Evolutionary conservation across 2,888 invertebrate genomes (phyloP), one percentile per base, ranked within the genome.

Genomic region (Rambutsinella grinnellia): DNA sequence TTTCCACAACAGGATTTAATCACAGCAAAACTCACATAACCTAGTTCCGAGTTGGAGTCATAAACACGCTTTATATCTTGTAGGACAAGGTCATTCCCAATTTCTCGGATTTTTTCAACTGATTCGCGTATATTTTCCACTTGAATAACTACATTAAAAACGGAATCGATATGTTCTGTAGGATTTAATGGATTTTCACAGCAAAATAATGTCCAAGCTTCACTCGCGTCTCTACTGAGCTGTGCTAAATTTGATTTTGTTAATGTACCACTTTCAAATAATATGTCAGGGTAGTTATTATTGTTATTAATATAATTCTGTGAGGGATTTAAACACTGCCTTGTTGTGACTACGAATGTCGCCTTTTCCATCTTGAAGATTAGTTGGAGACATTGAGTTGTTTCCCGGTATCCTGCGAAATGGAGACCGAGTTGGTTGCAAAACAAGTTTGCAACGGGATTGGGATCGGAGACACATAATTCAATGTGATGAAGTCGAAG

Each of bases 1-100:
- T 88, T 87, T 0, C 87, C 88, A 60, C 87, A 85, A 78, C 86
- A 85, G 8, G 88, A 87, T 63, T 85, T 85, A 3, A 88, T 84
- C 2, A 86, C 84, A 2, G 87, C 86, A 72, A 85, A 85, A 8
- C 83, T 83, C 2, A 88, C 85, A 0, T 77, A 67, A 3, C 88
- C 88, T 61, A 84, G 36, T 10, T 77, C 56, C n/a, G 66, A 54
- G 78, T 86, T 86, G 3, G 65, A 60, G 21, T 86, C 70, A 17
- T 76, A 82, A 61, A 78, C 67, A 28, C 63, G 60, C 19, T 77
- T 78, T 3, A 85, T 79, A 15, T 85, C 83, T 68, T 84, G 84
- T 21, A 87, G 19, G 6, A 87, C 77, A 28, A 78, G 71, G 1
- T 85, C 86, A 5, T 85, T 85, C 76, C 81, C 66, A 36, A 81